A percentile compares a stretch with the other conserved stretches of the same genome.
Evolutionary conservation across 2,888 invertebrate species (phyloP).

Genomic region (Lepidochitona cinerea): DNA sequence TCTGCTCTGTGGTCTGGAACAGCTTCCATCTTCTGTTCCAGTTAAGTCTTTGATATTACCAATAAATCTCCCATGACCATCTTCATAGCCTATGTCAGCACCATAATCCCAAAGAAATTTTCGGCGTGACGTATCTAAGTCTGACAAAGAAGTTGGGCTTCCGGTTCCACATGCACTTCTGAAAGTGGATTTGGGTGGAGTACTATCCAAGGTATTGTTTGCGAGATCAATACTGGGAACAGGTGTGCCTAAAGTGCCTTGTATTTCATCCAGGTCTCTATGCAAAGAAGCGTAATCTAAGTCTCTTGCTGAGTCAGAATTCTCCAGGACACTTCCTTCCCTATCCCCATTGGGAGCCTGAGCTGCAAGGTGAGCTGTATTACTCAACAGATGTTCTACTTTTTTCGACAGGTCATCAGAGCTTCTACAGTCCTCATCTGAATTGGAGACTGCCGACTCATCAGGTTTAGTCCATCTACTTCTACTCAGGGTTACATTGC

Average conservation of each 20-base stretch:
- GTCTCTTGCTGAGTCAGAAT: slow-evolving; percentile 24
- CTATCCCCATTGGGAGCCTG: background rate
- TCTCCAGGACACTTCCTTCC: background rate
- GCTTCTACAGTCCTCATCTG: background rate
- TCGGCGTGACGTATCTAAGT: slow-evolving; percentile 29
- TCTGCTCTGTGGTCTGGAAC: background rate
- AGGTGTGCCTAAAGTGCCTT: slow-evolving; percentile 45
- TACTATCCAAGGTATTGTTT: background rate
- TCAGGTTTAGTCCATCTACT: background rate
- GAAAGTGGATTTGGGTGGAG: background rate
- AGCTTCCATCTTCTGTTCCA: background rate
- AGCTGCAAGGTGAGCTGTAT: background rate
- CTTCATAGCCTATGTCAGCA: slow-evolving; percentile 50
- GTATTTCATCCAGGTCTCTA: slow-evolving; percentile 63
- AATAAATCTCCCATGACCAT: slow-evolving; percentile 38
- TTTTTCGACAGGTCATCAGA: background rate
- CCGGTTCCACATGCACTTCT: background rate
- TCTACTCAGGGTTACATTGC: background rate
- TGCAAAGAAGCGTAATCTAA: slow-evolving; percentile 55
- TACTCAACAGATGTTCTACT: background rate
- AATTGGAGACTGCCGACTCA: background rate
- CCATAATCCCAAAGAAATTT: slow-evolving; percentile 57
- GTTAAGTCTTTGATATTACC: slow-evolving; percentile 30
- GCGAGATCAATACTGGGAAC: background rate
- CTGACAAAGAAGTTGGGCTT: slow-evolving; percentile 15